Evolutionary conservation across 2,888 invertebrate species (phyloP), one percentile per base, ranked within the genome.

Genomic region (Lissocephala sabroskyi): DNA sequence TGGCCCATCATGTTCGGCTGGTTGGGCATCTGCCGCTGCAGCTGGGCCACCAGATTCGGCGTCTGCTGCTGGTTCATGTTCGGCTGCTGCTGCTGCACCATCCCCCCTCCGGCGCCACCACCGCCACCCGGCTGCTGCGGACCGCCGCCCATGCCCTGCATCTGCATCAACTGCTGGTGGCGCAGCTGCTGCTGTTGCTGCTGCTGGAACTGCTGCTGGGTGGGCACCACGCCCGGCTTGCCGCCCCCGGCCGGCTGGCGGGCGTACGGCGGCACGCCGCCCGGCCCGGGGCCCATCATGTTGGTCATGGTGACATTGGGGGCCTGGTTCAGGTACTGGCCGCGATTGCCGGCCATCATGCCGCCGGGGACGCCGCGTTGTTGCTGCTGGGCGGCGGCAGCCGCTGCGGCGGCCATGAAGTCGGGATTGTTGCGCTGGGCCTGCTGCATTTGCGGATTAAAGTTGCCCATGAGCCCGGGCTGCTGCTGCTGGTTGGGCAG

Each of bases 221-320:
- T 70, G 2, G 81, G 78, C 6, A 81, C 65, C 2, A 80, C 80
- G 5, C 77, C 80, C 1, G 83, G 83, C 45, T 82, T 82, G 17
- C 80, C 83, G 30, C 80, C 82, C 2, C 79, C 60, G 6, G 79
- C 65, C 41, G 82, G 84, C 50, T 86, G 84, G 51, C 93, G 88
- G 5, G 91, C 90, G 84, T 94, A 94, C 0, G 93, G 92, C 1
- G 93, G 92, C 9, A 93, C 92, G 0, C 67, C 67, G 1, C 77
- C 78, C 2, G 71, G 71, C 10, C 79, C 71, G 11, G 84, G 85
- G 1, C 77, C 79, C 79, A 83, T 82, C 81, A 85, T 85, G 46
- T 80, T 85, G 44, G 90, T 91, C 94, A 94, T 94, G 1, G 94
- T 93, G 1, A 94, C 94, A 81, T 94, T 95, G 1, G 94, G 94